Evolutionary conservation across 2,888 invertebrate species (phyloP).

Genomic region (Zaprionus bogoriensis): DNA sequence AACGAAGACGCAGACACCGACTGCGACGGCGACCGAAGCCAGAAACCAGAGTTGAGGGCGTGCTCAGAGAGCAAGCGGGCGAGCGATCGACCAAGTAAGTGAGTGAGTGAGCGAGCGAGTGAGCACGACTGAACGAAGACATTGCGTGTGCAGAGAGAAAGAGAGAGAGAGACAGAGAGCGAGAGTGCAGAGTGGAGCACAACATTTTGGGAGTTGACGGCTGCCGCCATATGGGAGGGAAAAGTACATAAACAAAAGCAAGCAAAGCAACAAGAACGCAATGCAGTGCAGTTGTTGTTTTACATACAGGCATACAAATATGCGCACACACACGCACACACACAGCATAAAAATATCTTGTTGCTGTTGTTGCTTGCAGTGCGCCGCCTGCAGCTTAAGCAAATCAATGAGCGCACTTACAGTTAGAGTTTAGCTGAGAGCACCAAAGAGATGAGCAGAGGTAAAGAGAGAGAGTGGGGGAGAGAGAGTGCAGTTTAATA

Average conservation of each 20-base stretch:
- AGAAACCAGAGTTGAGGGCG: slow-evolving; percentile 43
- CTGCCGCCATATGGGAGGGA: slow-evolving; percentile 45
- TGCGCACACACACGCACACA: slow-evolving; percentile 4
- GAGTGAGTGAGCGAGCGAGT: not conserved
- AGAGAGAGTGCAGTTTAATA: slow-evolving; percentile 26
- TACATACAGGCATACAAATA: no score
- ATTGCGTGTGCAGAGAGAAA: not conserved
- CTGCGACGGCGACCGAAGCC: slow-evolving; percentile 37
- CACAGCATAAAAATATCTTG: not conserved
- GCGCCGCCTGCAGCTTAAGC: slow-evolving; percentile 34
- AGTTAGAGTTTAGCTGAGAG: slow-evolving; percentile 39
- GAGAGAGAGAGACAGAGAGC: not conserved
- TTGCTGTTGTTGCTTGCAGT: slow-evolving; percentile 14
- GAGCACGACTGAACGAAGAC: not conserved
- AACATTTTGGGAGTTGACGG: slow-evolving; percentile 50
- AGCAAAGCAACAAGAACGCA: slow-evolving; percentile 50
- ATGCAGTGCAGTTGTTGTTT: slow-evolving; percentile 43
- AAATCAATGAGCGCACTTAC: slow-evolving; percentile 71
- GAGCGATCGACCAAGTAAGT: slow-evolving; percentile 8
- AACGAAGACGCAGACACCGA: slow-evolving; percentile 43
- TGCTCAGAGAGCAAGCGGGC: slow-evolving; percentile 14
- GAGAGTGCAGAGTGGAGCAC: slow-evolving; percentile 17
- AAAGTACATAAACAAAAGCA: slow-evolving; percentile 58
- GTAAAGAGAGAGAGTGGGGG: not conserved
- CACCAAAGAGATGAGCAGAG: slow-evolving; percentile 21